Base-by-base conservation (phyloP, 2,888 invertebrate genomes). In the Diaperis boleti region DNA sequence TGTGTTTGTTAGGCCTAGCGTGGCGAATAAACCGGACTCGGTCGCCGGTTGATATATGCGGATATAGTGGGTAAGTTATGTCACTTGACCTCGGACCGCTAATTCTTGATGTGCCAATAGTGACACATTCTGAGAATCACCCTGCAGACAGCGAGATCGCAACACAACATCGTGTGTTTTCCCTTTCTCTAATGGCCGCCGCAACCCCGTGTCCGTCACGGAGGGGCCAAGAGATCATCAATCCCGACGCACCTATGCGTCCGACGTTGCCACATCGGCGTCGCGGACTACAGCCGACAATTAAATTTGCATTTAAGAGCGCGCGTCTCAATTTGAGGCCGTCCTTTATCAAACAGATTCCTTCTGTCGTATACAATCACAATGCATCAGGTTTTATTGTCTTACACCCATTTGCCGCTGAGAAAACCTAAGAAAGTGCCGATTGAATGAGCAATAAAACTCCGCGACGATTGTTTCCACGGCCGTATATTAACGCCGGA, bases 321-420 rank as follows among this genome's bases (percentile, higher is more conserved):
- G 65, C 63, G 75, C 74, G 72, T 79, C 79, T 79, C 79, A 79
- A 79, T 80, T 79, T 78, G 74, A 74, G 65, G 65, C 68, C 66
- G 71, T 68, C 68, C 73, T 78, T 76, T 77, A 79, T 79, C 79
- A 78, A 74, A 75, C 76, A 74, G 77, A 76, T 75, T 76, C 76
- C 75, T 74, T 67, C 75, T 77, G 78, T 78, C 79, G 78, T 80
- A 80, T 80, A 80, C 80, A 80, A 79, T 78, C 78, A 79, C 81
- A 79, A 82, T 82, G 78, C 80, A 80, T 82, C 81, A 81, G 79
- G 79, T 80, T 82, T 82, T 82, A 81, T 81, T 81, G 82, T 81
- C 81, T 79, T 77, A 79, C 81, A 80, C 76, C 77, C 79, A 78
- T 80, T 79, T 73, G 76, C 76, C 73, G 77, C 78, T 76, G 78